A percentile compares a stretch with the other conserved stretches of the same genome.
Evolutionary conservation across 1,140 invertebrate genomes (phyloP).

Genomic region (Bombus consobrinus): DNA sequence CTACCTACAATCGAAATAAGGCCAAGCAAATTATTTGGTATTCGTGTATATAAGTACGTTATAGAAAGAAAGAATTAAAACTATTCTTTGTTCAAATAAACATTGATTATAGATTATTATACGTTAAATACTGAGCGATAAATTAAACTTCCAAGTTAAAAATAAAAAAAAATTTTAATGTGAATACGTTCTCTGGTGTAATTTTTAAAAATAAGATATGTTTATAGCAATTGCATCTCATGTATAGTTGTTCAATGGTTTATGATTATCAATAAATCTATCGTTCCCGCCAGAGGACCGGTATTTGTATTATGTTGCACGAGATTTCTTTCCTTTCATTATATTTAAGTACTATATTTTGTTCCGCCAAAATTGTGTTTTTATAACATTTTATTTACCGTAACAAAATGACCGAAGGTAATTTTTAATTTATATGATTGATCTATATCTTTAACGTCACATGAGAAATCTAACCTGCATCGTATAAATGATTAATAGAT

Average conservation of each 20-base stretch:
- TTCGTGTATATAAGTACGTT: neutral
- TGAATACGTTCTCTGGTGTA: neutral
- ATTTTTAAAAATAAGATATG: neutral
- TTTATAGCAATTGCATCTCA: neutral
- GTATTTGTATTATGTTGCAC: constrained; percentile 58
- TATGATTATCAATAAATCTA: constrained; percentile 12
- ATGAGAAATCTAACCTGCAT: constrained; percentile 1
- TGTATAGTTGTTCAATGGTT: neutral
- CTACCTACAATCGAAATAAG: neutral
- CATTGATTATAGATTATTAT: neutral
- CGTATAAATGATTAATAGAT: too few relatives aligned
- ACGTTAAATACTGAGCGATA: neutral
- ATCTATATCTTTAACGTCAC: neutral
- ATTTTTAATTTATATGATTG: neutral
- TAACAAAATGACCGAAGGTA: constrained; percentile 62
- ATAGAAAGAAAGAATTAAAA: neutral
- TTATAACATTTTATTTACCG: constrained; percentile 18
- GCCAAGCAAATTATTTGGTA: neutral
- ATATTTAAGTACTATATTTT: constrained; percentile 25
- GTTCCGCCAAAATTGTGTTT: neutral
- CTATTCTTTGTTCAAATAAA: neutral
- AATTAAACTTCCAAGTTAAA: neutral
- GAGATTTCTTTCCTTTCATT: constrained; percentile 13
- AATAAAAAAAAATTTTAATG: neutral
- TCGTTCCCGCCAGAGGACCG: constrained; percentile 60